These are phyloP conservation scores for Lissocephala sabroskyi DNA, from an alignment of 2,888 invertebrate genomes.

Conservation along the genomic window DNA sequence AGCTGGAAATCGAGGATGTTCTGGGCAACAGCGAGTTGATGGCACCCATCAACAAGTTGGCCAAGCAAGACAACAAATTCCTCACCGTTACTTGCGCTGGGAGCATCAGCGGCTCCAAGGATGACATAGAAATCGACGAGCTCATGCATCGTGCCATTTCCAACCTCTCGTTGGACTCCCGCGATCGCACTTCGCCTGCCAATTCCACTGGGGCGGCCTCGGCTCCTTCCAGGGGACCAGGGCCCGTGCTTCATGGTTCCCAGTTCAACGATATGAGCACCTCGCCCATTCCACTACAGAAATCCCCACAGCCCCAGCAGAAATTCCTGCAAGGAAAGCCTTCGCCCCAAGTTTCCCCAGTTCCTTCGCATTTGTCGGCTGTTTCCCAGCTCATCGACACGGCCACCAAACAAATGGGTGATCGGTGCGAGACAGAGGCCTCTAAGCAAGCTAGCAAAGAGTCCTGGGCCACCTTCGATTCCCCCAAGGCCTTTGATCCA, in stretches of 20 bases:
- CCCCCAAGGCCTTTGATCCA: constrained; percentile 58
- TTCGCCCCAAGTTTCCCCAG: constrained; percentile 68
- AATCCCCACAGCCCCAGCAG: constrained; percentile 52
- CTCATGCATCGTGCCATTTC: constrained; percentile 72
- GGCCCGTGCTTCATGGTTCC: constrained; percentile 46
- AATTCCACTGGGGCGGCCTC: constrained; percentile 35
- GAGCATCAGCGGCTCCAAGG: constrained; percentile 53
- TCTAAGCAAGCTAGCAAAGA: too few relatives aligned
- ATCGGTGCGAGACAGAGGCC: constrained; percentile 19
- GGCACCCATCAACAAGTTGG: constrained; percentile 11
- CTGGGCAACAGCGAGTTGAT: constrained; percentile 15
- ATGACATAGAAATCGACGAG: constrained; percentile 72
- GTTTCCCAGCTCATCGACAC: constrained; percentile 73
- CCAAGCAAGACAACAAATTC: constrained; percentile 61
- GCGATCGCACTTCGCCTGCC: constrained; percentile 70
- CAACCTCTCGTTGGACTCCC: constrained; percentile 70
- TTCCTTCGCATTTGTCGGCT: constrained; percentile 71
- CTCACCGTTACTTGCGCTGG: constrained; percentile 45
- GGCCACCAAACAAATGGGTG: constrained; percentile 72
- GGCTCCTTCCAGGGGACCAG: constrained; percentile 30
- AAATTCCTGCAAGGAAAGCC: constrained; percentile 51
- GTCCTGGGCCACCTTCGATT: constrained; percentile 77
- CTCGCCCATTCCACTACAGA: constrained; percentile 70
- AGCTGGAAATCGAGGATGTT: constrained; percentile 15
- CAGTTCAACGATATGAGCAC: constrained; percentile 72